These are phyloP conservation scores for Sitobion miscanthi DNA, from an alignment of 1,140 invertebrate genomes.

Conservation along the genomic window DNA sequence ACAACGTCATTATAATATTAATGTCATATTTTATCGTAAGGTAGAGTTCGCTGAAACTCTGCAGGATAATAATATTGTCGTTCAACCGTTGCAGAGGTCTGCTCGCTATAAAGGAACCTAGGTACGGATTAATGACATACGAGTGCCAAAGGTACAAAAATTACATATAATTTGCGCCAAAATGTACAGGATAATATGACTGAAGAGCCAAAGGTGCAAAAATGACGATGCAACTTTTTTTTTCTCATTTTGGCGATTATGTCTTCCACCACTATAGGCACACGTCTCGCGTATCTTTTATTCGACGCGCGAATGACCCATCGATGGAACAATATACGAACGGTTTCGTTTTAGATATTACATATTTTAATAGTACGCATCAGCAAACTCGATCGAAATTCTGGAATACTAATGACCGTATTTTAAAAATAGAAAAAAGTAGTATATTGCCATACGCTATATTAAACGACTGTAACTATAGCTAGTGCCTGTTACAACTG, in stretches of 20 bases:
- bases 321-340: neutral
- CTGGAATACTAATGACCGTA: neutral
- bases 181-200: too few species aligned
- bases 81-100: neutral
- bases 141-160: too few species aligned
- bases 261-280: too few species aligned
- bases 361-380: neutral
- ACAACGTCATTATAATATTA: neutral
- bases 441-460: neutral
- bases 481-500: neutral
- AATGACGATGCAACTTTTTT: too few species aligned
- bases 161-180: too few species aligned
- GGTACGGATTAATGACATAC: too few species aligned
- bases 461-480: neutral
- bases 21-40: neutral
- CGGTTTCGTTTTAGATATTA: neutral
- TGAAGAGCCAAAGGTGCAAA: too few species aligned
- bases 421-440: constrained; percentile 19
- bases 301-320: too few species aligned
- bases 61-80: neutral
- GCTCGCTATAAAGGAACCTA: neutral
- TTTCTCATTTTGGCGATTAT: too few species aligned
- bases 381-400: neutral
- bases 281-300: neutral
- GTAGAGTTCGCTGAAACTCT: neutral